A percentile compares a stretch with the other conserved stretches of the same genome.
Evolutionary conservation across 2,113 vertebrate genomes (phyloP).

Genomic region (Columba janthina): DNA sequence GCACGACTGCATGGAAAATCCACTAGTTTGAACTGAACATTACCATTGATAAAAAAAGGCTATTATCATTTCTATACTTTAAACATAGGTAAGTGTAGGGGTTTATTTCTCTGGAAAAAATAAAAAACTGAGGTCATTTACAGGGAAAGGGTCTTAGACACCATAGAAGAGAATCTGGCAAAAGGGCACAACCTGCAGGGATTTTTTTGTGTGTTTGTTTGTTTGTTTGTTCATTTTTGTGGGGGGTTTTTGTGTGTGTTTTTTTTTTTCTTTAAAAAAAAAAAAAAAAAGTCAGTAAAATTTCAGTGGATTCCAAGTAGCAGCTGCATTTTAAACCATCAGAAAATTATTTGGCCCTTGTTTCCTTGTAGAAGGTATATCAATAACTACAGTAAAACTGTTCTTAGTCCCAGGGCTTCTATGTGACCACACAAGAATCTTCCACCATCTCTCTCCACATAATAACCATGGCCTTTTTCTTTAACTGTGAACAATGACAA

Average conservation of each 20-base stretch:
- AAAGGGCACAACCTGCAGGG: not conserved
- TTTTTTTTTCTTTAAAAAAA: too few species aligned
- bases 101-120: not conserved
- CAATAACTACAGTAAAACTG: not conserved
- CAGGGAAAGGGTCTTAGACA: not conserved
- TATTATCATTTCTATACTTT: not conserved
- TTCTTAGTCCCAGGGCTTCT: not conserved
- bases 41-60: not conserved
- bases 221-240: too few species aligned
- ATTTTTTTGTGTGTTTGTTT: too few species aligned
- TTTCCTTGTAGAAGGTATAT: not conserved
- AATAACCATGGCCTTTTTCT: not conserved
- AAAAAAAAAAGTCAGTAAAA: not conserved
- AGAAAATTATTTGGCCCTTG: not conserved
- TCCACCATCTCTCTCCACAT: fast-evolving
- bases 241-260: too few species aligned
- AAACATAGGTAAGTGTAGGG: not conserved
- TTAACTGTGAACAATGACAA: conserved; percentile 34
- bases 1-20: not conserved
- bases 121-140: not conserved
- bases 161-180: not conserved
- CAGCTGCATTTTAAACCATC: not conserved
- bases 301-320: not conserved
- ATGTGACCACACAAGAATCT: not conserved
- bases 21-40: not conserved